phyloP scores from a whole-genome alignment of 2,113 vertebrate species.

The Electrona antarctica region DNA sequence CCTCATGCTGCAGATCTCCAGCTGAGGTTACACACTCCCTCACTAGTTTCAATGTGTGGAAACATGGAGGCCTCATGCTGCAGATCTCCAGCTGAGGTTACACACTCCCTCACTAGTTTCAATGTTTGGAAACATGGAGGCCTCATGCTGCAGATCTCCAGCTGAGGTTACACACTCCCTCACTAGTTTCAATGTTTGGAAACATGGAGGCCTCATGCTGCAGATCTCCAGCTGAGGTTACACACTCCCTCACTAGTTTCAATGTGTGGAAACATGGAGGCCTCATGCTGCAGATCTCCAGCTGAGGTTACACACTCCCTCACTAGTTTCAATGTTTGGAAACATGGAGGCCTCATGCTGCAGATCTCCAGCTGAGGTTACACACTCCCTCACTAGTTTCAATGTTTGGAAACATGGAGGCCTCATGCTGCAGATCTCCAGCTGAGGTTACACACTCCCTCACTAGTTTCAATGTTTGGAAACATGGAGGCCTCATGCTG shows the following conservation, averaged over 20 bases:
- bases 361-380: conserved; percentile 30
- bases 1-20: conserved; percentile 6
- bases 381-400: too few species aligned
- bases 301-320: conserved; percentile 22
- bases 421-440: conserved; percentile 6
- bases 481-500: conserved; percentile 13
- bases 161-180: conserved; percentile 22
- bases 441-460: conserved; percentile 22
- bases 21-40: conserved; percentile 22
- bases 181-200: conserved; percentile 38
- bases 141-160: conserved; percentile 6
- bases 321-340: conserved; percentile 38
- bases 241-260: too few species aligned
- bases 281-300: conserved; percentile 6
- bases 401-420: conserved; percentile 36
- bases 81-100: conserved; percentile 30
- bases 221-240: conserved; percentile 30
- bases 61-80: conserved; percentile 13
- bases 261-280: conserved; percentile 36
- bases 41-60: conserved; percentile 38
- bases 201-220: conserved; percentile 13
- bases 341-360: conserved; percentile 13
- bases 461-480: conserved; percentile 38
- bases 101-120: too few species aligned
- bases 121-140: conserved; percentile 36